Base-by-base conservation (phyloP, 2,797 vertebrate species). In the Hoplostethus atlanticus region DNA sequence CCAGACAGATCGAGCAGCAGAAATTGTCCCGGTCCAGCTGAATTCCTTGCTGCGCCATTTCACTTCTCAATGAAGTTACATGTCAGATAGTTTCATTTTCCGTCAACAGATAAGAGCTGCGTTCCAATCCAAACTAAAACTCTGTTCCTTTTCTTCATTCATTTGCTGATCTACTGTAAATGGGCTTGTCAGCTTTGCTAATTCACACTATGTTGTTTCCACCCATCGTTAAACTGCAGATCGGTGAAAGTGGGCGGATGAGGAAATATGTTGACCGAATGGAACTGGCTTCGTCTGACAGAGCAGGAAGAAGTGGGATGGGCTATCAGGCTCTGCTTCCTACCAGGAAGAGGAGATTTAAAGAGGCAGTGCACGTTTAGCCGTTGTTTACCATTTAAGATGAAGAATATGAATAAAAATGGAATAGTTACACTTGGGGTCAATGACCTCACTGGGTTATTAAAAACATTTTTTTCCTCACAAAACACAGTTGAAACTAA, bases 11-110 rank as follows among this genome's bases (percentile, higher is more conserved):
- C 0, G 46, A 31, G 59, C 66, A 68, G 17, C 15, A 68, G 16
- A 60, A 52, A 6, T 11, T 44, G 1, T 52, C 57, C 1, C 0
- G 6, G 25, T 60, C 48, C 21, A 68, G 34, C 15, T 42, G 46
- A 68, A 52, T 4, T 60, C 67, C 67, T 60, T 13, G 5, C 48
- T 53, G 48, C 13, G 30, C 51, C 68, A 71, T 63, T 38, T 56
- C 44, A 9, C 59, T 38, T 38, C 5, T 38, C 48, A 34, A 9
- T n/a, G 6, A 10, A 11, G 25, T 0, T 17, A 7, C 6, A 38
- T 38, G 8, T 7, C 5, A 38, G 36, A 38, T 31, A 31, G 36
- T 51, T 68, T 52, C 34, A 42, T 46, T n/a, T 58, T 13, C 44
- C 15, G 0, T 47, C 4, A 57, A 6, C 4, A 9, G n/a, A 44